A percentile compares a stretch with the other conserved stretches of the same genome.
Conservation (phyloP, 2,888 invertebrate genomes). For the Pristionchus japonicus region DNA sequence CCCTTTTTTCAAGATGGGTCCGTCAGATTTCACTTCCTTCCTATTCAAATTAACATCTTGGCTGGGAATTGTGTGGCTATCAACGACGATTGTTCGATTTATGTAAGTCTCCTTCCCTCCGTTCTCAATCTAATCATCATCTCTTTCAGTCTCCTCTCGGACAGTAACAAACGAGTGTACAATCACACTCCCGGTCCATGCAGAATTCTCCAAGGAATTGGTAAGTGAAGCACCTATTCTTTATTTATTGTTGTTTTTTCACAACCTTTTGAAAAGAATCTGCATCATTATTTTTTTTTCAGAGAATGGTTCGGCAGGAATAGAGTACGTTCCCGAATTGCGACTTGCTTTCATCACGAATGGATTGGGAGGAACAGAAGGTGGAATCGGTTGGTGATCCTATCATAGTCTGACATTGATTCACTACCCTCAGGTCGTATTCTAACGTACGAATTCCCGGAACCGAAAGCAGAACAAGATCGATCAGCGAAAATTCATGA, state of each 20-base stretch:
- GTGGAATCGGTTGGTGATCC: not conserved
- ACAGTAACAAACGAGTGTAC: constrained; percentile 69
- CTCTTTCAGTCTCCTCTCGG: constrained; percentile 66
- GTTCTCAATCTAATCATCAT: not conserved
- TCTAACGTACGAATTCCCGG: constrained; percentile 33
- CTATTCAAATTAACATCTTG: constrained; percentile 51
- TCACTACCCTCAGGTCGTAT: not conserved
- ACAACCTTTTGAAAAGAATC: not conserved
- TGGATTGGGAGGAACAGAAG: not conserved
- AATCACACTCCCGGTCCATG: constrained; percentile 72
- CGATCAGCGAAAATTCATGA: not conserved
- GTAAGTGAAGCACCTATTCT: constrained; percentile 40
- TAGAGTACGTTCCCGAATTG: constrained; percentile 51
- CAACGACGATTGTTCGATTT: constrained; percentile 56
- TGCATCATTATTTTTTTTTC: not conserved
- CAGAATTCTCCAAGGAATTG: constrained; percentile 57
- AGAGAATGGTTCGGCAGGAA: constrained; percentile 63
- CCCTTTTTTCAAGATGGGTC: no score
- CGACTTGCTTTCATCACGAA: constrained; percentile 48
- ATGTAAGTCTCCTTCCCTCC: constrained; percentile 50
- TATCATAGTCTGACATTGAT: not conserved
- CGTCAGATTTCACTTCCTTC: constrained; percentile 23
- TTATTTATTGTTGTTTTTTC: not conserved
- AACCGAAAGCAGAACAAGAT: not conserved
- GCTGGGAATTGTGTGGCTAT: constrained; percentile 56